Base-by-base conservation (phyloP, 2,113 vertebrate species). In the Toxotes chatareus region DNA sequence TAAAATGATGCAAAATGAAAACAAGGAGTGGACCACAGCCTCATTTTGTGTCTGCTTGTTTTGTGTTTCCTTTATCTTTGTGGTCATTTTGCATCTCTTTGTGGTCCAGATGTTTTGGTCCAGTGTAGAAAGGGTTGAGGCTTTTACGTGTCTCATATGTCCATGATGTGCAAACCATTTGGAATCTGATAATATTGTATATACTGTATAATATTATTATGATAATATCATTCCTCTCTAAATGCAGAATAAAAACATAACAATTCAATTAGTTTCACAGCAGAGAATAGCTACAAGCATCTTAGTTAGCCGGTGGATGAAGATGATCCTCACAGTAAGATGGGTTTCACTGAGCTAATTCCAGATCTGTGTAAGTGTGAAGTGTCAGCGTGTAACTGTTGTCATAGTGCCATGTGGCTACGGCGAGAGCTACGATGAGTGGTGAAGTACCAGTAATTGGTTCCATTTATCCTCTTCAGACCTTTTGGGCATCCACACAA, bases 391-490 rank as follows among this genome's bases (percentile, higher is more conserved):
- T 79, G 71, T 70, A 73, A 44, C 63, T 60, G 75, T 85, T 88
- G 76, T 73, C 86, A 83, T 53, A 2, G 79, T 17, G 73, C 73
- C 75, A 73, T 74, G 77, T 66, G 73, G 67, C 63, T 69, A 40
- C 74, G 55, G 76, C 7, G 10, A 44, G 70, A 78, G 76, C 61
- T 46, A 60, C 12, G 16, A 80, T 16, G 77, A 86, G 83, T 14
- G 21, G 5, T 61, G 66, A 76, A 81, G 70, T 32, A 76, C 32
- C 70, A 85, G 67, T 83, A 89, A 89, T 88, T 85, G 81, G 73
- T 79, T 82, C 76, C 84, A 88, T 90, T 86, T 80, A 88, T 88
- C 79, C 76, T 69, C 73, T 80, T 81, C 81, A 80, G 89, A 83
- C 70, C 77, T 85, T 85, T 40, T 42, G 82, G 82, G 68, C 68